Conservation (phyloP, 1,140 invertebrate species). For the Neoseiulus cucumeris region DNA sequence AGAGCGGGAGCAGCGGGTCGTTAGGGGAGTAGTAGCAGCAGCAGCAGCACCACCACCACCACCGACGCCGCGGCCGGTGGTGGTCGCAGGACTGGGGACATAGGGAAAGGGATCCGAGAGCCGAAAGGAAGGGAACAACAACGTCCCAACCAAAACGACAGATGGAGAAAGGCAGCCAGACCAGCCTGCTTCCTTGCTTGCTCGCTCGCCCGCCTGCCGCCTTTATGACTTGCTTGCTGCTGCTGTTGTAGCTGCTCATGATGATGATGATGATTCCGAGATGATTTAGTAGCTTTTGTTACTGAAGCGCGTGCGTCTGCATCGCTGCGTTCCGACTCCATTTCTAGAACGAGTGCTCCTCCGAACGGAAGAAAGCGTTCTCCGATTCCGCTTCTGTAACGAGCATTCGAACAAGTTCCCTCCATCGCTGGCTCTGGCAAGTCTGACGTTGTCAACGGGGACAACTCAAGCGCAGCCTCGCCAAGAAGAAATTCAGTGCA, state of each 20-base stretch:
- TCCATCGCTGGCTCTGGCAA: too few species aligned
- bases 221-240: background rate
- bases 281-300: conserved; percentile 9
- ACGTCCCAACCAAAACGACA: background rate
- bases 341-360: too few species aligned
- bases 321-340: too few species aligned
- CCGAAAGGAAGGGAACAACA: background rate
- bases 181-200: background rate
- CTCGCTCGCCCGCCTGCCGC: background rate
- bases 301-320: too few species aligned
- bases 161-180: background rate
- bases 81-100: background rate
- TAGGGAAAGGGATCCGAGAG: background rate
- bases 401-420: too few species aligned
- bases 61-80: background rate
- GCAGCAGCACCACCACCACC: background rate
- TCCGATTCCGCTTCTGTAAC: too few species aligned
- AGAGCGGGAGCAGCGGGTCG: background rate
- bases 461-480: too few species aligned
- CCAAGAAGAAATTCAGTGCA: too few species aligned
- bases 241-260: background rate
- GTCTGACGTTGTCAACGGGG: too few species aligned
- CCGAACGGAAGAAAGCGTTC: too few species aligned
- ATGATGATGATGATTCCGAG: background rate
- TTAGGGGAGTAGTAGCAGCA: background rate